A percentile compares a stretch with the other conserved stretches of the same genome.
These are phyloP conservation scores for Phataginus tetradactyla DNA, from an alignment of 2,797 vertebrate species.

Conservation along the genomic window DNA sequence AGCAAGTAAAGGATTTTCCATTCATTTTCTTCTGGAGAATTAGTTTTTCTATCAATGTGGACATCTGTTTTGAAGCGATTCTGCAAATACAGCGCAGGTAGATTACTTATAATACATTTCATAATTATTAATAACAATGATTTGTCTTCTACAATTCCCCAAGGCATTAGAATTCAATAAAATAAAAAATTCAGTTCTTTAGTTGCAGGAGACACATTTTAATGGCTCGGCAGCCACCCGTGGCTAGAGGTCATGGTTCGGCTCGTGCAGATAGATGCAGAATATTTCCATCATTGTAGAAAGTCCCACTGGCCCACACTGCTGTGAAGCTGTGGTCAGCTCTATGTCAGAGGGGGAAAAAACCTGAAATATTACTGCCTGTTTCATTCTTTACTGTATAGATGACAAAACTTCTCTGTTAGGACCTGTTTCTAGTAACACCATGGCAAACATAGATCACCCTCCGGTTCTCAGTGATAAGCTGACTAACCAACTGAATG, in stretches of 20 bases:
- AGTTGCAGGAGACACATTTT: not conserved
- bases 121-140: not conserved
- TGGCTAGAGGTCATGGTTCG: not conserved
- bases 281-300: not conserved
- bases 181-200: slow-evolving; percentile 8
- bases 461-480: not conserved
- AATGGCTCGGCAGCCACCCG: not conserved
- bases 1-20: not conserved
- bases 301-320: not conserved
- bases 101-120: not conserved
- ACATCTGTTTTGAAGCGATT: not conserved
- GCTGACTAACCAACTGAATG: not conserved
- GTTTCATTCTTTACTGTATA: slow-evolving; percentile 26
- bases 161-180: not conserved
- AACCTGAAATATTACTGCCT: not conserved
- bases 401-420: not conserved
- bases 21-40: slow-evolving; percentile 34
- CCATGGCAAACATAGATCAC: not conserved
- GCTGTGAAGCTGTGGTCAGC: not conserved
- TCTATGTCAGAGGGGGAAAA: not conserved
- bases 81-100: not conserved
- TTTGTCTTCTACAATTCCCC: not conserved
- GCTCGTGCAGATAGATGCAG: not conserved
- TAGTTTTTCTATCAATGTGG: not conserved
- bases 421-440: not conserved